Base-by-base conservation (phyloP, 2,113 vertebrate genomes). In the Brachyhypopomus occidentalis region DNA sequence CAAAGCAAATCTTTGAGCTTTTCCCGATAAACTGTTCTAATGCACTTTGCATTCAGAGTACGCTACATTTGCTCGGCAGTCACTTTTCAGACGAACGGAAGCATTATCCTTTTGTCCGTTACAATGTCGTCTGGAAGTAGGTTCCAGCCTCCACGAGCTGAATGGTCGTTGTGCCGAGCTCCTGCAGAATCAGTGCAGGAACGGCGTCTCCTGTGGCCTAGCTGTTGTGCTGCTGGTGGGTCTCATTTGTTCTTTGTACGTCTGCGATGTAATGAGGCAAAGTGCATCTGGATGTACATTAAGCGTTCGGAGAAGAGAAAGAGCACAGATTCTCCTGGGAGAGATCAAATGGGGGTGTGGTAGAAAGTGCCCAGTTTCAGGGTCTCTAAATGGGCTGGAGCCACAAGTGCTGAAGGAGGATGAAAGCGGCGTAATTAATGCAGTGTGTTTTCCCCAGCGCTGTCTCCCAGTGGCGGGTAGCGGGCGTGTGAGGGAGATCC, bases 141-240 rank as follows among this genome's bases (percentile, higher is more conserved):
- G 86, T 77, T 88, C 90, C 90, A 89, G 89, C 84, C 89, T 75
- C 71, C 84, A 88, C 89, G 87, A 85, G 85, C 89, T 69, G 90
- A 89, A 89, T 86, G 64, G 89, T 64, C 81, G 58, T 89, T 88
- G 86, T 89, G 83, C 70, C 85, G 88, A 81, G 70, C 79, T 89
- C 81, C 88, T 86, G 85, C 78, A 82, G 56, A 75, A 83, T 79
- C 55, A 76, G 86, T 90, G 88, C 88, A 75, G 88, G 86, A 64
- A 73, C 30, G 62, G 73, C 23, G 80, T 88, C 79, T 88, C 85
- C 64, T 75, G n/a, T 27, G 69, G 12, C 73, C 82, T 67, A 81
- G 45, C 25, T 76, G 2, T 60, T 84, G 58, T 73, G 52, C 34
- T 58, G 64, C 52, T 74, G 45, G 48, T 72, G 64, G 80, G 78